phyloP scores from a whole-genome alignment of 23 tunicate species.

The Styela clava region DNA sequence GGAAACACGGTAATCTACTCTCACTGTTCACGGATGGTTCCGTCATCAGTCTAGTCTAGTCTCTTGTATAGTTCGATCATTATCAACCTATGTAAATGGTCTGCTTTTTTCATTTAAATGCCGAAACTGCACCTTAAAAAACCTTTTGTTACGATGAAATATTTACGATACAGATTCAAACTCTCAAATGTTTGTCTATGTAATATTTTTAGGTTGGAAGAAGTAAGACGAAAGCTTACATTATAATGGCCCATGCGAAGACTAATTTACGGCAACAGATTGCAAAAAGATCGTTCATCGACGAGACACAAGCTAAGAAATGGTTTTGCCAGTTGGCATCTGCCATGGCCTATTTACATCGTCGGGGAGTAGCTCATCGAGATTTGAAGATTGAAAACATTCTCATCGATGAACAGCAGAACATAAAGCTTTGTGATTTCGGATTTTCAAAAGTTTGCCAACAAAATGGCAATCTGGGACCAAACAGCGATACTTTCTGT shows the following conservation, averaged over 20 bases:
- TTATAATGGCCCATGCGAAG: slow-evolving; percentile 75
- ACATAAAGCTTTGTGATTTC: slow-evolving; percentile 89
- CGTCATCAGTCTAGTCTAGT: too few species aligned
- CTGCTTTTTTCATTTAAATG: too few species aligned
- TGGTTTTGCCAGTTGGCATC: slow-evolving; percentile 96
- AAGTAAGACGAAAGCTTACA: slow-evolving; percentile 69
- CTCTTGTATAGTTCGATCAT: too few species aligned
- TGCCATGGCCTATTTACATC: slow-evolving; percentile 86
- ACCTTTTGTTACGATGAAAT: too few species aligned
- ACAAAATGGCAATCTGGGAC: slow-evolving; percentile 24
- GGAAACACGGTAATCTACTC: too few species aligned
- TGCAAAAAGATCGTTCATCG: slow-evolving; percentile 52
- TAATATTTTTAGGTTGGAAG: slow-evolving; percentile 66
- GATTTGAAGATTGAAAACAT: slow-evolving; percentile 95
- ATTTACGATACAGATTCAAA: too few species aligned
- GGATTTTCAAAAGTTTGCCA: slow-evolving; percentile 81
- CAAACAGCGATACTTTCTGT: slow-evolving; percentile 71
- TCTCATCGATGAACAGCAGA: slow-evolving; percentile 55
- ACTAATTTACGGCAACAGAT: slow-evolving; percentile 63
- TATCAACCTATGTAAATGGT: too few species aligned
- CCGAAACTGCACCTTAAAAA: too few species aligned
- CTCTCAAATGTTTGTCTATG: too few species aligned
- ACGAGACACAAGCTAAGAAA: slow-evolving; percentile 77
- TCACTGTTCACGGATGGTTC: too few species aligned
- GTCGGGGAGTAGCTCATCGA: slow-evolving; percentile 89